These are phyloP conservation scores for Zaprionus davidi DNA, from an alignment of 1,140 invertebrate species.

Conservation along the genomic window DNA sequence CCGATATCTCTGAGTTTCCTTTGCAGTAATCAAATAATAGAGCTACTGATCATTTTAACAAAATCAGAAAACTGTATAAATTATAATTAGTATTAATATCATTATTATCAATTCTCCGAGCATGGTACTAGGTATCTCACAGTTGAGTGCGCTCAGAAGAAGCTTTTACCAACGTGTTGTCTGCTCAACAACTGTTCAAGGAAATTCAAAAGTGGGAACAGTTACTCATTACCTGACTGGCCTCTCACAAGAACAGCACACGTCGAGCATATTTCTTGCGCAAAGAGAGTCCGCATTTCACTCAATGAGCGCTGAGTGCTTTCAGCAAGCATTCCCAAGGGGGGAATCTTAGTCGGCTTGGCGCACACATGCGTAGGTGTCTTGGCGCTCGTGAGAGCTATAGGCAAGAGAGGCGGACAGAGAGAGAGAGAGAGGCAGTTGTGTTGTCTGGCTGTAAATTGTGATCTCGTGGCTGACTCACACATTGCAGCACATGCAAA, in stretches of 20 bases:
- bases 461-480: constrained; percentile 44
- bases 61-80: too few relatives aligned
- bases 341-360: background rate
- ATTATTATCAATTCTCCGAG: too few relatives aligned
- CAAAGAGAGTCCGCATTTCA: background rate
- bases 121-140: background rate
- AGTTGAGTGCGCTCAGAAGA: background rate
- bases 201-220: constrained; percentile 3
- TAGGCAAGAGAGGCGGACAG: background rate
- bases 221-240: background rate
- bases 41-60: too few relatives aligned
- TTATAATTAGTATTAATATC: too few relatives aligned
- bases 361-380: constrained; percentile 28
- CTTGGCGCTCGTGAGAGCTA: background rate
- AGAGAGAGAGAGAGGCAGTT: background rate
- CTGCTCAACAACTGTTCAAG: background rate
- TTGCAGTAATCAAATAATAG: too few relatives aligned
- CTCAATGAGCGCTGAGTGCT: constrained; percentile 7
- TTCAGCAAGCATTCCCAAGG: background rate
- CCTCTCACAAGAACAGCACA: background rate
- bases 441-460: constrained; percentile 20
- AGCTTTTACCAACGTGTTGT: background rate
- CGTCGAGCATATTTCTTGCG: background rate
- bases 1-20: too few relatives aligned
- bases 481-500: constrained; percentile 11